Percentiles rank a stretch among this genome's conserved stretches.
Evolutionary conservation across 2,888 invertebrate genomes (phyloP).

Genomic region (Rotaria macrura): DNA sequence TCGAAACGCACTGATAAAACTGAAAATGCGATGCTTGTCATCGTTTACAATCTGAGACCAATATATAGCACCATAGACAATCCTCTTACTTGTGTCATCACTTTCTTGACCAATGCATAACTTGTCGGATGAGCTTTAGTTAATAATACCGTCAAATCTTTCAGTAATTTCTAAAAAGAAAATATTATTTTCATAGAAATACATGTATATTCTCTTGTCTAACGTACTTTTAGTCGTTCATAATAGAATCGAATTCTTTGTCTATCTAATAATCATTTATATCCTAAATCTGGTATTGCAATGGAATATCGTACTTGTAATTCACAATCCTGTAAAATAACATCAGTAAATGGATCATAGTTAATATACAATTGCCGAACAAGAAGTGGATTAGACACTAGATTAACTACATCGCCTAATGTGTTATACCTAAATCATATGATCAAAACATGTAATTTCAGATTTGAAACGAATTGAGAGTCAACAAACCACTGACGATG

Average conservation of each 20-base stretch:
- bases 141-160: neutral
- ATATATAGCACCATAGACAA: too few relatives aligned
- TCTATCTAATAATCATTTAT: neutral
- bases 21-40: too few relatives aligned
- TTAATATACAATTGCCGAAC: neutral
- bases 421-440: neutral
- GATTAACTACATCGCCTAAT: neutral
- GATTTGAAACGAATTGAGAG: neutral
- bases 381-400: neutral
- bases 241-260: neutral
- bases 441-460: neutral
- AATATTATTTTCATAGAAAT: neutral
- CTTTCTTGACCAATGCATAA: neutral
- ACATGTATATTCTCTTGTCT: neutral
- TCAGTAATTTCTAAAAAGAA: conserved; percentile 11
- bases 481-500: neutral
- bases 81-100: neutral
- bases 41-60: too few relatives aligned
- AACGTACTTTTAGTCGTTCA: neutral
- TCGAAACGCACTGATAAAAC: too few relatives aligned
- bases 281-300: neutral
- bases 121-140: neutral
- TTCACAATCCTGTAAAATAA: neutral
- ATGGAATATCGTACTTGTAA: neutral
- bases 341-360: conserved; percentile 13